Evolutionary conservation across 2,797 vertebrate genomes (phyloP).

Genomic region (Menidia menidia): DNA sequence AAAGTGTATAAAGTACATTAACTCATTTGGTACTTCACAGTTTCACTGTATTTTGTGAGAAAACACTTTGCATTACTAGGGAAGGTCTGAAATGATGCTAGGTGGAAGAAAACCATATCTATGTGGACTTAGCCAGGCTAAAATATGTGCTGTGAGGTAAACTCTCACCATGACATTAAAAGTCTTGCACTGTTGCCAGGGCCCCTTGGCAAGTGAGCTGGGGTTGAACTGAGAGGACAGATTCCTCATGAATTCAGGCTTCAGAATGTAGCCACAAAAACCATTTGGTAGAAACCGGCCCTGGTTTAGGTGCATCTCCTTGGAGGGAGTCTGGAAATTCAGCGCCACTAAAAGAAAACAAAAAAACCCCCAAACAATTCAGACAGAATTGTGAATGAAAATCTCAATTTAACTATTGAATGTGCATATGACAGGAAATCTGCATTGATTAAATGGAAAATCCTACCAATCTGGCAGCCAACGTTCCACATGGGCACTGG

Average conservation of each 20-base stretch:
- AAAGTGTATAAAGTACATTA: no score
- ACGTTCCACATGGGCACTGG: constrained; percentile 94
- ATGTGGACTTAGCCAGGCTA: no score
- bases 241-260: constrained; percentile 89
- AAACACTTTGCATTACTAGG: no score
- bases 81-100: no score
- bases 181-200: constrained; percentile 85
- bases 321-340: constrained; percentile 93
- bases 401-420: neutral
- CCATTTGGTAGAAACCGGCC: constrained; percentile 91
- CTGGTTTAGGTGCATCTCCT: constrained; percentile 95
- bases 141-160: neutral
- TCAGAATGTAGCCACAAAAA: constrained; percentile 90
- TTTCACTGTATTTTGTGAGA: no score
- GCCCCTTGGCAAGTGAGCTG: constrained; percentile 77
- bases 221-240: constrained; percentile 87
- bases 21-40: no score
- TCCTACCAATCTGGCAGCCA: constrained; percentile 87
- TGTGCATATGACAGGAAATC: neutral
- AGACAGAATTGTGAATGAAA: constrained; percentile 3
- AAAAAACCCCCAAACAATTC: constrained; percentile 7
- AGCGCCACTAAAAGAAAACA: constrained; percentile 86
- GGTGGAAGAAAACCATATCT: no score
- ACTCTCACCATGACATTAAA: constrained; percentile 86
- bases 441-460: neutral